Percentiles rank a stretch among this genome's conserved stretches.
Evolutionary conservation across 2,888 invertebrate species (phyloP).

Genomic region (Myathropa florea): DNA sequence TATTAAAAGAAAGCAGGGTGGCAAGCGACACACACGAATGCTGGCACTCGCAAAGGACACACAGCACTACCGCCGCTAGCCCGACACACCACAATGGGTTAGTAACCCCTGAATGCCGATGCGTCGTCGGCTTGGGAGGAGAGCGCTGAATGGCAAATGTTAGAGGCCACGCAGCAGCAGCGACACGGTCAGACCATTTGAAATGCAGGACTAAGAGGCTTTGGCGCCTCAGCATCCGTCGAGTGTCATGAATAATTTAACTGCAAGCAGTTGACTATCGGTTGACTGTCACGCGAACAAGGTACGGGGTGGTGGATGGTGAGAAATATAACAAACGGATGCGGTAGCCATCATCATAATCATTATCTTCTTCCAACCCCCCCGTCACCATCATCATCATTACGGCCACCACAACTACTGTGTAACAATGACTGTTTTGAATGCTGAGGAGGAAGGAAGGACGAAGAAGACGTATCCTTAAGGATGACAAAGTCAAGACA

Average conservation of each 20-base stretch:
- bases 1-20: constrained; percentile 41
- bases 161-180: constrained; percentile 12
- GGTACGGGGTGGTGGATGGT: background rate
- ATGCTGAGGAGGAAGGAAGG: background rate
- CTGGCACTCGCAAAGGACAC: background rate
- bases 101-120: constrained; percentile 53
- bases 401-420: constrained; percentile 16
- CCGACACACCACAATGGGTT: constrained; percentile 39
- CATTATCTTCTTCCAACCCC: constrained; percentile 36
- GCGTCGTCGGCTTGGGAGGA: background rate
- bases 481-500: constrained; percentile 16
- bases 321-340: constrained; percentile 54
- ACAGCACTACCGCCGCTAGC: constrained; percentile 9
- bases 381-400: constrained; percentile 30
- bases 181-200: constrained; percentile 42
- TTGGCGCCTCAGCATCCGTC: constrained; percentile 25
- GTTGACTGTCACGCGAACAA: background rate
- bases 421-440: background rate
- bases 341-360: constrained; percentile 62
- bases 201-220: constrained; percentile 48
- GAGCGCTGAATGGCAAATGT: constrained; percentile 28
- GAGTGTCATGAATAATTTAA: constrained; percentile 63
- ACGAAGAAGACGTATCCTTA: background rate
- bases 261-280: constrained; percentile 54
- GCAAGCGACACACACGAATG: background rate